Evolutionary conservation across 1,140 invertebrate species (phyloP).

Genomic region (Lerema accius): DNA sequence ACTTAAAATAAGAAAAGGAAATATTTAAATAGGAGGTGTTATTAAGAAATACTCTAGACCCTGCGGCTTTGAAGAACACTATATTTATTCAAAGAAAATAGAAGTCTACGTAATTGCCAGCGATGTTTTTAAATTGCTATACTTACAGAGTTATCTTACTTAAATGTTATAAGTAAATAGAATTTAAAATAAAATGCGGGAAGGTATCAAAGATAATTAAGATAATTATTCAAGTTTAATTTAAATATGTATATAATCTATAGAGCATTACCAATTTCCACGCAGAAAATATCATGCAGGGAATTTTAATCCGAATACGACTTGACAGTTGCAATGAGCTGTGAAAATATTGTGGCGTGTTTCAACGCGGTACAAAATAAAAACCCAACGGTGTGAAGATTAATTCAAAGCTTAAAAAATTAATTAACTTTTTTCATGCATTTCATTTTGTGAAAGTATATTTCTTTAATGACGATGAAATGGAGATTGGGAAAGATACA

Average conservation of each 20-base stretch:
- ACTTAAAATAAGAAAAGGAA: conserved; percentile 12
- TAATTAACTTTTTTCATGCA: too few species aligned
- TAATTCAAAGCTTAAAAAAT: not conserved
- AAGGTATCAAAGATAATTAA: too few species aligned
- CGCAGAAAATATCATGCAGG: conserved; percentile 20
- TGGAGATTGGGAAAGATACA: too few species aligned
- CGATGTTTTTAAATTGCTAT: not conserved
- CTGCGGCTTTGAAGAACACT: not conserved
- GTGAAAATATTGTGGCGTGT: conserved; percentile 55
- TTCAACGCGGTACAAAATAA: conserved; percentile 16
- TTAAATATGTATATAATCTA: not conserved
- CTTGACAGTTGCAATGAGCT: conserved; percentile 27
- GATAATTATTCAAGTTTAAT: not conserved
- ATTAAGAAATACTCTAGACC: not conserved
- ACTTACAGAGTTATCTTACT: not conserved
- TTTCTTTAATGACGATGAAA: too few species aligned
- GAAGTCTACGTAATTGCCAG: not conserved
- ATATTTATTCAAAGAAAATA: not conserved
- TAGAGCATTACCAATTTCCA: not conserved
- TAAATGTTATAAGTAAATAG: too few species aligned
- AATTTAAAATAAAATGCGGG: too few species aligned
- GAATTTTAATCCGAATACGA: conserved; percentile 8
- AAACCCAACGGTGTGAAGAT: not conserved
- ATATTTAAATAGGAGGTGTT: not conserved
- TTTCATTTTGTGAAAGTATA: too few species aligned